A percentile compares a stretch with the other conserved stretches of the same genome.
Evolutionary conservation across 1,140 invertebrate species (phyloP).

Genomic region (Melipona quadrifasciata): DNA sequence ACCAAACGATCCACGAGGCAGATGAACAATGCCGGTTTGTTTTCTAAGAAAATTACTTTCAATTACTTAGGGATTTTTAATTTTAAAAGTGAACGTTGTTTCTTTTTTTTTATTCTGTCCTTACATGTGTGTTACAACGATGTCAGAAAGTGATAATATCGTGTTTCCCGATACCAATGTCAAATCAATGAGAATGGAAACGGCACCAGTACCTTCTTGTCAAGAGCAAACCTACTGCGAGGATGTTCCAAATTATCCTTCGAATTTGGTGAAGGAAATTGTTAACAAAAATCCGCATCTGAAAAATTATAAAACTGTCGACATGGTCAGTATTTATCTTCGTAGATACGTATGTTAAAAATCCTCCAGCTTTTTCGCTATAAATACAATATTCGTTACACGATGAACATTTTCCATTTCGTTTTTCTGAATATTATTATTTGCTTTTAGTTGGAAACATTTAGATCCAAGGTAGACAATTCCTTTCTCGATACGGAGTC

Average conservation of each 20-base stretch:
- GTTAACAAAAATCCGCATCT: constrained; percentile 52
- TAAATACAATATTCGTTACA: neutral
- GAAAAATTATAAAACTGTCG: constrained; percentile 43
- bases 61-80: no score
- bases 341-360: neutral
- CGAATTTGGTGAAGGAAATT: constrained; percentile 46
- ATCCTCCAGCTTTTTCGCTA: neutral
- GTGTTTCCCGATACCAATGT: no score
- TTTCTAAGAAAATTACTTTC: no score
- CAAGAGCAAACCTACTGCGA: constrained; percentile 60
- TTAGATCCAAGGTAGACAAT: neutral
- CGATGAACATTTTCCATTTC: neutral
- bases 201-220: constrained; percentile 37
- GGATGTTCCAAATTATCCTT: constrained; percentile 63
- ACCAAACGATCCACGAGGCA: no score
- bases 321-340: constrained; percentile 57
- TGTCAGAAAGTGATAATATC: no score
- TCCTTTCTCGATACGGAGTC: no score
- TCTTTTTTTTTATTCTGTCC: no score
- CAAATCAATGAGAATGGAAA: no score
- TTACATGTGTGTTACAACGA: no score
- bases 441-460: neutral
- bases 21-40: no score
- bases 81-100: no score
- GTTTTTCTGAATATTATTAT: neutral